Base-by-base conservation (phyloP, 2,888 invertebrate genomes). In the Himalopsyche tibetana region DNA sequence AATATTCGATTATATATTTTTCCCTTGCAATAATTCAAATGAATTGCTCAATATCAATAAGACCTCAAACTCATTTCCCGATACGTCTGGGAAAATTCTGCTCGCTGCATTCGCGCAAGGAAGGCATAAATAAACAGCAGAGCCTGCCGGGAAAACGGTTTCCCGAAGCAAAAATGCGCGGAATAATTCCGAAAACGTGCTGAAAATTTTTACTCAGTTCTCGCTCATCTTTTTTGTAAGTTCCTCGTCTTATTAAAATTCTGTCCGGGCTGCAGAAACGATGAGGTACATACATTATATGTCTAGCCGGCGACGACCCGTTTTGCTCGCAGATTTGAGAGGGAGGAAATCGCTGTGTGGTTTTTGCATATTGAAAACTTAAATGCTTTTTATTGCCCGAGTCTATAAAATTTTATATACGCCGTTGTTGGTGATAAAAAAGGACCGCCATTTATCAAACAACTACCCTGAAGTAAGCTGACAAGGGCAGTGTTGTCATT, bases 171-270 rank as follows among this genome's bases (percentile, higher is more conserved):
- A 45, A 82, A 82, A 19, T 55, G 80, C 42, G 36, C 28, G 55
- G 82, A 82, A 82, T 82, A 82, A 82, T 82, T 82, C 36, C 28
- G 51, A 36, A 19, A 82, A 51, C 82, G 82, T 82, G 82, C 82
- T 17, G 19, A 15, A 82, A 82, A 82, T 82, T 55, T 51, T 55
- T 28, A 82, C 36, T 45, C 51, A n/a, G 17, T 36, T 4, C 42
- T 40, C 38, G 80, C 19, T n/a, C 36, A 55, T 82, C 82, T 19
- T 82, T 81, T 82, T 55, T 82, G 82, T 55, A 51, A 36, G 45
- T 51, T 51, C 19, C 8, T 15, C 63, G 11, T 63, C 63, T 51
- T 36, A 82, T 82, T 82, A 82, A 82, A 82, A 82, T 82, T 82
- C 82, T 55, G 51, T 45, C 51, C 82, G 45, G 51, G 82, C 63